Base-by-base conservation (phyloP, 2,113 vertebrate genomes). In the Procavia capensis region DNA sequence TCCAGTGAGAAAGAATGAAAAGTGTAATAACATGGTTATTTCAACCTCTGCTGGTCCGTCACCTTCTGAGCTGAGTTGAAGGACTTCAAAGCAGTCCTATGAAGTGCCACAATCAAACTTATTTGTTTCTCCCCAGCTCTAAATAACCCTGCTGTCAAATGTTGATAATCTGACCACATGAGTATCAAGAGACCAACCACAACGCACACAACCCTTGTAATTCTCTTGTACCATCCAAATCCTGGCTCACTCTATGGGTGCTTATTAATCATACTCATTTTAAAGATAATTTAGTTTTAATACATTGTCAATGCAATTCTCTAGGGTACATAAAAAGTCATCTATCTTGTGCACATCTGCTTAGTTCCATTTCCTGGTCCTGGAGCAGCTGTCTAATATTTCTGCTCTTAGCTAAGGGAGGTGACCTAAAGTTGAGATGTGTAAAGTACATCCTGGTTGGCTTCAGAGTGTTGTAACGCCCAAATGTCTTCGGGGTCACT, bases 261-360 rank as follows among this genome's bases (percentile, higher is more conserved):
- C 79, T 63, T 91, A 94, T 85, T 79, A 96, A 96, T 96, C 93
- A 91, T 39, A 29, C 64, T 94, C 96, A 85, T 91, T 94, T 92
- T 95, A 95, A 91, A 96, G 96, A 91, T 85, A 92, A 96, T 94
- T 87, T 92, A 19, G 31, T 88, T 95, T 94, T 94, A 95, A 96
- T 95, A 85, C 91, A 79, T 96, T 90, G 95, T 87, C 96, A 82
- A 50, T 78, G 92, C 70, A n/a, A 45, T 72, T 85, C 96, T 90
- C 96, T 27, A 1, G 63, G 84, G 96, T 41, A 31, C 57, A 66
- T 34, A n/a, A 89, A 74, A 94, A 89, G 92, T 14, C 11, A 93
- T 91, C 93, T 54, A 2, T 91, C 93, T 90, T 66, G 41, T 20
- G 36, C 85, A 31, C 82, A 92, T 90, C 84, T 41, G 90, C 88